phyloP scores from a whole-genome alignment of 2,888 invertebrate genomes.

The Minunthozetes semirufus region DNA sequence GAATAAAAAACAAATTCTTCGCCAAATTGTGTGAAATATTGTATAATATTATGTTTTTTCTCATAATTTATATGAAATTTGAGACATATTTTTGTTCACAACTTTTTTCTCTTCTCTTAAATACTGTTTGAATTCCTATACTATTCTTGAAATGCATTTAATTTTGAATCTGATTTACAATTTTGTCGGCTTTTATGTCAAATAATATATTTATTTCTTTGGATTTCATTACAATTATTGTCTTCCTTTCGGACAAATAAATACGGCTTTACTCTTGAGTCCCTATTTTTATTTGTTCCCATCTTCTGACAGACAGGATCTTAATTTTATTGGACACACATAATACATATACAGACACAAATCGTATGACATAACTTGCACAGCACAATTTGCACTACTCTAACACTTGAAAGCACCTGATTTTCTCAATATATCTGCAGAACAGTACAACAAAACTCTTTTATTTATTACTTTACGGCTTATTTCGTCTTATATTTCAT shows the following conservation, averaged over 20 bases:
- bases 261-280: not conserved
- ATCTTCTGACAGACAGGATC: not conserved
- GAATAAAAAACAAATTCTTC: too few species aligned
- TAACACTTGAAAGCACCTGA: not conserved
- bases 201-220: too few species aligned
- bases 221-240: too few species aligned
- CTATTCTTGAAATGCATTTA: too few species aligned
- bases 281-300: not conserved
- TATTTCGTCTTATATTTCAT: not conserved
- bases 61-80: too few species aligned
- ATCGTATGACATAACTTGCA: not conserved
- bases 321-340: not conserved
- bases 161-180: too few species aligned
- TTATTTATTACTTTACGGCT: not conserved
- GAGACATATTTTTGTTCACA: too few species aligned
- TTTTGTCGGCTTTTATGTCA: too few species aligned
- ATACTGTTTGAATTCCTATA: too few species aligned
- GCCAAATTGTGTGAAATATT: too few species aligned
- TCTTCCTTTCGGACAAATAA: not conserved
- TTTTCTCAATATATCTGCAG: not conserved
- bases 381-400: not conserved
- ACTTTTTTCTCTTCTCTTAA: too few species aligned
- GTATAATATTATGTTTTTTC: too few species aligned
- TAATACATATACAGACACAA: not conserved
- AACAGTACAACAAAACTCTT: not conserved